Base-by-base conservation (phyloP, 1,140 invertebrate genomes). In the Spodoptera litura region DNA sequence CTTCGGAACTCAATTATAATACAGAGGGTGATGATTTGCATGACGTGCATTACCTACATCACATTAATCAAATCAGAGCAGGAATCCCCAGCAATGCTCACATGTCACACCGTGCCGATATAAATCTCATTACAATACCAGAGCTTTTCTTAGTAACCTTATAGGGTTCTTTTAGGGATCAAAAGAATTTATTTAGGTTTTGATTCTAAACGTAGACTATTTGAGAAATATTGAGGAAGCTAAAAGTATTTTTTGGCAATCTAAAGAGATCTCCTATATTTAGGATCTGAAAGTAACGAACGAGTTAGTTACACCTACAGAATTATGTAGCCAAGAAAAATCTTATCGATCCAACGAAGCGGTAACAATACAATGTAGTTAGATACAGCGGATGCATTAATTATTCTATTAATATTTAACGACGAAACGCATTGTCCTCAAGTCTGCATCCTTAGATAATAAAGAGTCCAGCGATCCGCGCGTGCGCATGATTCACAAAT, bases 71-170 rank as follows among this genome's bases (percentile, higher is more conserved):
- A 85, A 85, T 85, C 81, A 83, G 31, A 78, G 68, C 58, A 56
- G 71, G 83, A 83, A 85, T 81, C 83, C 83, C n/a, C 49, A 85
- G 15, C 31, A 83, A 80, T 83, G 83, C 64, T 79, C 79, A 80
- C 80, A 68, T 76, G 72, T 76, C 52, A 25, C 25, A 52, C 74
- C 77, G 56, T 44, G 38, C 9, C 38, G 38, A 77, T 27, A 64
- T 53, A 77, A 84, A 84, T 84, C 83, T 73, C 61, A 81, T 84
- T 82, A 84, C 53, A 58, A 77, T 56, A 77, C 53, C 49, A 75
- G 68, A 77, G 27, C n/a, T 44, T 64, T 52, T 52, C 49, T 62
- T 15, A 44, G 31, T 13, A 62, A 27, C 56, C 11, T 3, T 58
- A 44, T 11, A 56, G 53, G 15, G 56, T 27, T 44, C 38, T 44